phyloP scores from a whole-genome alignment of 2,888 invertebrate species.

The Torymus auratus region DNA sequence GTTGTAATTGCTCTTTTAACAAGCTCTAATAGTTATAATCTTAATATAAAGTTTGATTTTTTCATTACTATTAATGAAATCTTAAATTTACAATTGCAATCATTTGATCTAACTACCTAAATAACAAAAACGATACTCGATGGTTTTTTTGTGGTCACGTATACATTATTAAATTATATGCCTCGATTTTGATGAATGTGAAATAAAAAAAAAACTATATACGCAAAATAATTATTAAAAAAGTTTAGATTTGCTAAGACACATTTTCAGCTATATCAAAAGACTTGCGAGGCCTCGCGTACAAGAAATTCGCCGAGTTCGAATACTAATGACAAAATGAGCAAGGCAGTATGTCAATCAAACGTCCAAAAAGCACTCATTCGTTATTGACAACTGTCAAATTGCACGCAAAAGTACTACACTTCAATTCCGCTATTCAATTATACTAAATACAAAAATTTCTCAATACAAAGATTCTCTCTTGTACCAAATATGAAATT shows the following conservation, averaged over 20 bases:
- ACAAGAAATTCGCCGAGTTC: constrained; percentile 20
- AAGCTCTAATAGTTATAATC: constrained; percentile 23
- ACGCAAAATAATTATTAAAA: constrained; percentile 1
- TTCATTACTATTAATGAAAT: constrained; percentile 9
- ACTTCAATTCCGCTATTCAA: constrained; percentile 16
- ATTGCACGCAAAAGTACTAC: constrained; percentile 6
- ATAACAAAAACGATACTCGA: constrained; percentile 38
- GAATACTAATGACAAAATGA: constrained; percentile 19
- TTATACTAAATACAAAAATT: neutral
- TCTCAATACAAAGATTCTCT: neutral
- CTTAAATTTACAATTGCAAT: constrained; percentile 40
- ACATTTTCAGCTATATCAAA: constrained; percentile 29
- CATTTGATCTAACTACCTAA: constrained; percentile 33
- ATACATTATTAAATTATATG: constrained; percentile 28
- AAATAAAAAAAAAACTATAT: neutral
- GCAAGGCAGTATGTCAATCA: constrained; percentile 35
- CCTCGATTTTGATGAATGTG: constrained; percentile 29
- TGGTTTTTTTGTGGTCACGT: constrained; percentile 14
- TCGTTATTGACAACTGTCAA: neutral
- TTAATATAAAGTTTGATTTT: constrained; percentile 40
- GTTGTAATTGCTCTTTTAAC: constrained; percentile 26
- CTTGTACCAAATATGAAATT: neutral
- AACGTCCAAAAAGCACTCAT: constrained; percentile 10
- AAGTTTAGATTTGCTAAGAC: constrained; percentile 29
- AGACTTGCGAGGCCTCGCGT: constrained; percentile 28